These are phyloP conservation scores for Sapayoa aenigma DNA, from an alignment of 2,113 vertebrate species.

Conservation along the genomic window DNA sequence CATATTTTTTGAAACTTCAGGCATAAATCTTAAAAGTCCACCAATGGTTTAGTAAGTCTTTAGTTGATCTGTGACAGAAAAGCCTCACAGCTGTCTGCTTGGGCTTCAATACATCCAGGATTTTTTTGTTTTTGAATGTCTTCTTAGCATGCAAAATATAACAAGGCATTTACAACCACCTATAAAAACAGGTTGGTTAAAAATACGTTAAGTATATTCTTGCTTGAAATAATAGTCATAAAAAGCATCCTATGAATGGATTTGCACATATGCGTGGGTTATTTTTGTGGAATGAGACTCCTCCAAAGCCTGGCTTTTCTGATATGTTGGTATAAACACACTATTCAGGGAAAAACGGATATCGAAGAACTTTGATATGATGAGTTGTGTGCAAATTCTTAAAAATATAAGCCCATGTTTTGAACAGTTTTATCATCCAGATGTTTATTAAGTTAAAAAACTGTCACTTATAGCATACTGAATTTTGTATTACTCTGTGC, in stretches of 20 bases:
- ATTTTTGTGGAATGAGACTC: background rate
- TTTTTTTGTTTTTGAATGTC: background rate
- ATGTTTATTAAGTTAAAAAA: background rate
- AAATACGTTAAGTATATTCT: background rate
- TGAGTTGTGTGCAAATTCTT: background rate
- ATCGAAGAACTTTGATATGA: background rate
- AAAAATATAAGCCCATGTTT: background rate
- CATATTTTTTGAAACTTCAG: background rate
- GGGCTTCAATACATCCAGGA: too few species aligned
- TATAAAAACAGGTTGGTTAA: background rate
- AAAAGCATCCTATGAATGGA: background rate
- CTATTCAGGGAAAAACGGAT: background rate
- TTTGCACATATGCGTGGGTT: background rate
- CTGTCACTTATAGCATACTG: background rate
- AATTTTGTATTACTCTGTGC: background rate
- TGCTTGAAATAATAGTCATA: background rate
- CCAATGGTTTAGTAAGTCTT: background rate
- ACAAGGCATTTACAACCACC: background rate
- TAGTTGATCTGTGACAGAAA: background rate
- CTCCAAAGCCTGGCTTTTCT: background rate
- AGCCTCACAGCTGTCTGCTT: too few species aligned
- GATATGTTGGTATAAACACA: background rate
- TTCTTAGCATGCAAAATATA: background rate
- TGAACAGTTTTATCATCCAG: background rate
- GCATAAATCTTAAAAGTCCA: background rate